Percentiles rank a stretch among this genome's conserved stretches.
These are phyloP conservation scores for Andrena praecox DNA, from an alignment of 2,888 invertebrate genomes.

Conservation along the genomic window DNA sequence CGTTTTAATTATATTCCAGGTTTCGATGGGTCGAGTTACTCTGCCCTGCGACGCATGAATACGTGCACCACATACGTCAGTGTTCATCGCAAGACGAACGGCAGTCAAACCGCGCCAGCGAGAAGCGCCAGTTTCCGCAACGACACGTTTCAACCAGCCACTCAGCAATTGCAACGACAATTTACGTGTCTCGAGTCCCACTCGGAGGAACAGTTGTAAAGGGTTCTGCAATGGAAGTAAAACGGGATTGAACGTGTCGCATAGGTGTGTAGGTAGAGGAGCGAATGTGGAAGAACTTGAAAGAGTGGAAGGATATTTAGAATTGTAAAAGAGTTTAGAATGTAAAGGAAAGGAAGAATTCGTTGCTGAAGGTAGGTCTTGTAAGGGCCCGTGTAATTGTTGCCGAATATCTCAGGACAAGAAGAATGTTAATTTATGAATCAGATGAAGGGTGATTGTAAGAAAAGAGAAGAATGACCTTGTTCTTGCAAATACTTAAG, in stretches of 20 bases:
- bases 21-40: constrained; percentile 85
- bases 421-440: not conserved
- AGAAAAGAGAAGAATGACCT: not conserved
- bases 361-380: too few species aligned
- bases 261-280: not conserved
- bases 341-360: too few species aligned
- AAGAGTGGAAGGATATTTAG: too few species aligned
- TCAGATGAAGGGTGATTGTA: not conserved
- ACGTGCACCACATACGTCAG: constrained; percentile 89
- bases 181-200: constrained; percentile 72
- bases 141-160: constrained; percentile 56
- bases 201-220: constrained; percentile 76
- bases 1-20: constrained; percentile 78
- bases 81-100: constrained; percentile 85
- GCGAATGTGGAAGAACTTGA: not conserved
- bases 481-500: not conserved
- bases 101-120: constrained; percentile 69
- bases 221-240: not conserved
- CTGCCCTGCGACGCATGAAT: constrained; percentile 87
- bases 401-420: not conserved
- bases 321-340: too few species aligned
- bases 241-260: not conserved
- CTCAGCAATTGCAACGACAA: constrained; percentile 65
- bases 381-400: not conserved
- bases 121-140: constrained; percentile 77